Evolutionary conservation across 30 jellyfish, hydroid and myxozoan species (phyloP).

Genomic region (Aurelia aurita): DNA sequence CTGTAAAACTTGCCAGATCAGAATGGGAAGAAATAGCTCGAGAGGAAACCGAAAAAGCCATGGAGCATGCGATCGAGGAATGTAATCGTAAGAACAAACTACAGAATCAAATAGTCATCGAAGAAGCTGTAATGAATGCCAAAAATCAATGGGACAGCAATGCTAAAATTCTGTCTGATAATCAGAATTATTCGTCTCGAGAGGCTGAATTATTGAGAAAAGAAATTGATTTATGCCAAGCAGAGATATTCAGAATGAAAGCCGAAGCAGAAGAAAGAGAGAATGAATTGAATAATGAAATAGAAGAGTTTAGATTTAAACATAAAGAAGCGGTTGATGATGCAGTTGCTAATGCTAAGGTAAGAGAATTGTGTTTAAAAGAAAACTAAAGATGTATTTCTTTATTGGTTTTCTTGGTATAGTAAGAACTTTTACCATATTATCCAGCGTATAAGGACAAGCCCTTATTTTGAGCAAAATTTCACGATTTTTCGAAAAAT

Average conservation of each 20-base stretch:
- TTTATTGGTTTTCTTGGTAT: too few species aligned
- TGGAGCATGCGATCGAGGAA: slow-evolving; percentile 28
- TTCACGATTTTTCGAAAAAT: too few species aligned
- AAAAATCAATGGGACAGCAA: slow-evolving; percentile 22
- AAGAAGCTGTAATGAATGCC: slow-evolving; percentile 19
- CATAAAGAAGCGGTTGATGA: not conserved
- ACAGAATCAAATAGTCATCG: not conserved
- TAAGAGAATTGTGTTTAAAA: not conserved
- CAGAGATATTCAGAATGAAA: not conserved
- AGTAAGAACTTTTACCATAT: not conserved
- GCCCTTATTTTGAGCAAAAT: too few species aligned
- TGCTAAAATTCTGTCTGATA: not conserved
- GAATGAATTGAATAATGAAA: not conserved
- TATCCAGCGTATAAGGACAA: too few species aligned
- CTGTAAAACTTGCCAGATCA: slow-evolving; percentile 35
- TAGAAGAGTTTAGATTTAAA: not conserved
- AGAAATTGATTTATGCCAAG: slow-evolving; percentile 6
- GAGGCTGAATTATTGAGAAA: slow-evolving; percentile 20
- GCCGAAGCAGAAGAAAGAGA: slow-evolving; percentile 8
- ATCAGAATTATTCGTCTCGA: not conserved
- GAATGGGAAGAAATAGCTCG: slow-evolving; percentile 54
- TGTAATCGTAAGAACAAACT: not conserved
- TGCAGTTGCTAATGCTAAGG: slow-evolving; percentile 36
- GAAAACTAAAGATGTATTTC: not conserved
- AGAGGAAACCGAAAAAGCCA: slow-evolving; percentile 32